Conservation (phyloP, 2,113 vertebrate genomes). For the mouse (Mus musculus) region GRCm39 chr15:5276001-5276500, state of each 20-base stretch:
- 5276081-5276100: conserved; percentile 25
- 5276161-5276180: no score
- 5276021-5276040: not conserved
- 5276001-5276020: not conserved
- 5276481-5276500: not conserved
- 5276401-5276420: not conserved
- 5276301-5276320: not conserved
- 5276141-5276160: not conserved
- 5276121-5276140: conserved; percentile 7
- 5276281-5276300: no score
- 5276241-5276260: no score
- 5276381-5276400: not conserved
- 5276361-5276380: not conserved
- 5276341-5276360: not conserved
- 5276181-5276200: no score
- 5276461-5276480: not conserved
- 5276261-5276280: no score
- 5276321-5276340: not conserved
- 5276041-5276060: conserved; percentile 50
- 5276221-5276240: no score
- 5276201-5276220: no score
- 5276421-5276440: not conserved
- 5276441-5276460: not conserved
- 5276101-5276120: not conserved
- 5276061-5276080: not conserved